Evolutionary conservation across 2,113 vertebrate species (phyloP), one percentile per base, ranked within the genome.

Genomic region (Galemys pyrenaicus): DNA sequence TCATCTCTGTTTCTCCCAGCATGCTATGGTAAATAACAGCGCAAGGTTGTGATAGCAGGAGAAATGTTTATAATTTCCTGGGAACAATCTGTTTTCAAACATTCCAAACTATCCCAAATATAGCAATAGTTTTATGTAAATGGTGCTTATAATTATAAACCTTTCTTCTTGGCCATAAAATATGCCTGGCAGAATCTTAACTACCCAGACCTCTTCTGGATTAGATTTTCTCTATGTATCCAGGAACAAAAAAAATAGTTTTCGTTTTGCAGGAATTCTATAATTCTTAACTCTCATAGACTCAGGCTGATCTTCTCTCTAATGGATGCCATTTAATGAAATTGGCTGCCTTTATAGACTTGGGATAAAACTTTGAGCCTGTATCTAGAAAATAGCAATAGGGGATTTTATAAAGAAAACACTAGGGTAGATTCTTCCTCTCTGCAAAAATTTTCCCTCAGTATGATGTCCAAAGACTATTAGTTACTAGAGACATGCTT

Each of bases 51-150:
- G 80, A 91, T 89, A 85, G 68, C 51, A 91, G 49, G 62, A 91
- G 65, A 96, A 94, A 94, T 86, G 30, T 89, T 96, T 94, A 51
- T 80, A 86, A 96, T 96, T 97, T 94, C 82, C 87, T 96, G 94
- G 86, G 74, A 94, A 88, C 78, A 80, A 94, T 96, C 79, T 92
- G 74, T 95, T 96, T 94, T 93, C 74, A 95, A 95, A 96, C 49
- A 92, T 96, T 64, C 64, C 71, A 92, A 95, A 85, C 58, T 41
- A 73, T 78, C 37, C 70, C 91, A 95, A 92, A 95, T 95, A 91
- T 75, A 96, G 82, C 92, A 94, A 80, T 77, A n/a, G 44, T 83
- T 95, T 94, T 94, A 94, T 94, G 82, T 90, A 96, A 92, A 91
- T 94, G 77, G 77, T 93, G 58, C 68, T 92, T 88, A 15, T 84